Percentiles rank a stretch among this genome's conserved stretches.
These are phyloP conservation scores for Craseonycteris thonglongyai DNA, from an alignment of 2,113 vertebrate species.

Conservation along the genomic window DNA sequence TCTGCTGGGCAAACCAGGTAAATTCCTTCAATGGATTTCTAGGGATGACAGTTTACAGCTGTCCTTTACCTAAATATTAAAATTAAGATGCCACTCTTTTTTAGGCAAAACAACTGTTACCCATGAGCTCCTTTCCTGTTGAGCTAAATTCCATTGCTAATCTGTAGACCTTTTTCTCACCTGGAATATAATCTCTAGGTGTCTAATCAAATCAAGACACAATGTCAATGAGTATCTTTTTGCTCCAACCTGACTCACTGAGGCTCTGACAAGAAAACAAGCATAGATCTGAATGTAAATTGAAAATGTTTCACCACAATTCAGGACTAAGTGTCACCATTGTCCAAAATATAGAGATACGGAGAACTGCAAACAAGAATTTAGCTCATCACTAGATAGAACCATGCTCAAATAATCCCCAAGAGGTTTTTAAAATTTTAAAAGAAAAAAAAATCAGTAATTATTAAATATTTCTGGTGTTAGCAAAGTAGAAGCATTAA, in stretches of 20 bases:
- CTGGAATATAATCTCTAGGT: neutral
- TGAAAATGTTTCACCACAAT: neutral
- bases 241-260: neutral
- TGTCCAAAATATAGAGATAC: neutral
- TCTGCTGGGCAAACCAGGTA: neutral
- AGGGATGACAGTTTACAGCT: neutral
- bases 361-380: neutral
- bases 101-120: slow-evolving; percentile 2
- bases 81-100: neutral
- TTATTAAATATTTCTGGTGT: neutral
- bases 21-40: neutral
- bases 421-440: neutral
- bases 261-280: neutral
- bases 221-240: neutral
- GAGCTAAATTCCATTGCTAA: neutral
- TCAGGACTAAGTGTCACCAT: neutral
- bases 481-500: neutral
- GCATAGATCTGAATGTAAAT: neutral
- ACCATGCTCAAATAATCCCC: neutral
- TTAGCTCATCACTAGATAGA: neutral
- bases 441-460: neutral
- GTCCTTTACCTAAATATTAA: slow-evolving; percentile 2
- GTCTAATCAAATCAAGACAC: neutral
- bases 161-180: neutral
- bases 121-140: neutral